phyloP scores from a whole-genome alignment of 2,113 vertebrate species.

The Riparia riparia region DNA sequence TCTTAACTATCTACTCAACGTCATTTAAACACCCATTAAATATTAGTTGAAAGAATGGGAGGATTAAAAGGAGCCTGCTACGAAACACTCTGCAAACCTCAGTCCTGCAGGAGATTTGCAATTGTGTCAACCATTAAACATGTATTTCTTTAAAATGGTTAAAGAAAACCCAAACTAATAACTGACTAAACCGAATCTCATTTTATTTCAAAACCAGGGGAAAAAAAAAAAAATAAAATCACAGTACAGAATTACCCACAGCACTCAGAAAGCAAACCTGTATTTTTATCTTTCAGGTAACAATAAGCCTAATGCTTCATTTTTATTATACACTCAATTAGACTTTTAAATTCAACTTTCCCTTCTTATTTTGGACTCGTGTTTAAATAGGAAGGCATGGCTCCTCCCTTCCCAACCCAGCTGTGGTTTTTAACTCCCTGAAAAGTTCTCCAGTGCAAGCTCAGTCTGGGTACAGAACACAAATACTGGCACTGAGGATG shows the following conservation, averaged over 20 bases:
- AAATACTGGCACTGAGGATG: not conserved
- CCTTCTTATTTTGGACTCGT: not conserved
- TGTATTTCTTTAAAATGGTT: not conserved
- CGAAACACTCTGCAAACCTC: not conserved
- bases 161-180: not conserved
- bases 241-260: not conserved
- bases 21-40: not conserved
- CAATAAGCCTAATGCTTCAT: not conserved
- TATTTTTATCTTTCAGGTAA: not conserved
- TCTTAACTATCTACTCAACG: not conserved
- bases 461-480: not conserved
- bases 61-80: not conserved
- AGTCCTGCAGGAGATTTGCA: not conserved
- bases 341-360: not conserved
- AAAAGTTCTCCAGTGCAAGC: not conserved
- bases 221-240: not conserved
- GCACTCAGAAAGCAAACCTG: not conserved
- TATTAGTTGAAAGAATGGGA: not conserved
- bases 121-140: not conserved
- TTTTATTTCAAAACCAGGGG: not conserved
- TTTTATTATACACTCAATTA: not conserved
- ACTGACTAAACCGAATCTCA: not conserved
- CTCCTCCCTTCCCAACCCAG: not conserved
- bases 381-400: not conserved
- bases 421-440: not conserved